phyloP scores from a whole-genome alignment of 2,888 invertebrate species.

The Halictus ligatus region DNA sequence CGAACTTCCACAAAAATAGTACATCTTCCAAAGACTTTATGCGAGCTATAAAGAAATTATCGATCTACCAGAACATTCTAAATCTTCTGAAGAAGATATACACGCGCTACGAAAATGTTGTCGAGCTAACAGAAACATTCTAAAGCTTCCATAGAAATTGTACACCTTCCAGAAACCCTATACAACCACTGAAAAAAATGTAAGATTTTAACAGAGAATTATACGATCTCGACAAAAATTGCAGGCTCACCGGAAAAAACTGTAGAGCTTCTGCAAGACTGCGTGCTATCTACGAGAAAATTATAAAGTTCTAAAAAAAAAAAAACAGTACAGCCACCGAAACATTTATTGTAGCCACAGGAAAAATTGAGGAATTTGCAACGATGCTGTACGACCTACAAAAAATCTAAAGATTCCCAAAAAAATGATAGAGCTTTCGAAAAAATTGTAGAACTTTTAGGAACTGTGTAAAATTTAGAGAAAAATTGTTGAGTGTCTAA shows the following conservation, averaged over 20 bases:
- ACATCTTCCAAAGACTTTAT: background rate
- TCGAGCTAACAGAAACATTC: background rate
- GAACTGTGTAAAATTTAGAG: too few species aligned
- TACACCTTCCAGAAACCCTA: background rate
- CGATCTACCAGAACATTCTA: background rate
- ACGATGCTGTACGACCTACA: too few species aligned
- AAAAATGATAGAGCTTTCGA: too few species aligned
- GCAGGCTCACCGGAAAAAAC: too few species aligned
- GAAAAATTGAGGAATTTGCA: background rate
- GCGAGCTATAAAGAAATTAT: background rate
- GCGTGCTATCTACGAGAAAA: background rate
- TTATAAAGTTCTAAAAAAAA: background rate
- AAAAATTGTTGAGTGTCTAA: too few species aligned
- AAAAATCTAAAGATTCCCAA: too few species aligned
- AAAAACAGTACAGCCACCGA: background rate
- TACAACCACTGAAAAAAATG: background rate
- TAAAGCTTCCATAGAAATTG: background rate
- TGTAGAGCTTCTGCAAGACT: background rate
- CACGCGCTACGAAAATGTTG: background rate
- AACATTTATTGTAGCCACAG: accelerated
- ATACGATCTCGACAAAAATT: too few species aligned
- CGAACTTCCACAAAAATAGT: background rate
- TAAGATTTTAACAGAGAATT: too few species aligned
- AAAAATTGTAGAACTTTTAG: too few species aligned
- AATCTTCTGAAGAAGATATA: background rate